Percentiles rank a stretch among this genome's conserved stretches.
These are phyloP conservation scores for Myotis davidii DNA, from an alignment of 2,113 vertebrate genomes.

Conservation along the genomic window DNA sequence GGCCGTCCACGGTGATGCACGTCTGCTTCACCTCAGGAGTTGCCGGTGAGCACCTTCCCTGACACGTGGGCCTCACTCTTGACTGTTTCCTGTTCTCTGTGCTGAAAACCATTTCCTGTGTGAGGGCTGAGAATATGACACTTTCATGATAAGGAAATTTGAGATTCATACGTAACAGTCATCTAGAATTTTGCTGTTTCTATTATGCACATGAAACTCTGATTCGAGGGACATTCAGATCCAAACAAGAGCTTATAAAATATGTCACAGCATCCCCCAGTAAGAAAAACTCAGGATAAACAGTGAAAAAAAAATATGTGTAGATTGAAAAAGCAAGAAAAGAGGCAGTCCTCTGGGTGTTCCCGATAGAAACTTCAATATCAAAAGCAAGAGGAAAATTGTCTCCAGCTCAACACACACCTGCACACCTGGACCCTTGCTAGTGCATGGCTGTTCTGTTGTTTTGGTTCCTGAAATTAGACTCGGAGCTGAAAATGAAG, in stretches of 20 bases:
- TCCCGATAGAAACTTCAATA: not conserved
- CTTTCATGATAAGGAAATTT: not conserved
- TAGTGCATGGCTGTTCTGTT: not conserved
- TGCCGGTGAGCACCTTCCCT: constrained; percentile 58
- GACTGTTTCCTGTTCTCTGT: not conserved
- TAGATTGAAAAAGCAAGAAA: not conserved
- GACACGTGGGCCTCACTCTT: constrained; percentile 29
- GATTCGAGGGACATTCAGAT: not conserved
- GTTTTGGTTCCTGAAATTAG: not conserved
- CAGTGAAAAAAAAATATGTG: not conserved
- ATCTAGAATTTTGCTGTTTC: not conserved
- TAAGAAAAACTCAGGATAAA: not conserved
- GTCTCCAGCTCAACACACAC: not conserved
- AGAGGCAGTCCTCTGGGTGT: not conserved
- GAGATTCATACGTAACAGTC: not conserved
- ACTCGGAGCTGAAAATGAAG: not conserved
- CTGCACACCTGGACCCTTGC: not conserved
- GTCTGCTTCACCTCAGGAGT: constrained; percentile 68
- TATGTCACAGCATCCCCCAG: not conserved
- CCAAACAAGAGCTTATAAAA: not conserved
- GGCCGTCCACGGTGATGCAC: constrained; percentile 65
- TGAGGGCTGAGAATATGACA: not conserved
- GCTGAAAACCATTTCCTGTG: not conserved
- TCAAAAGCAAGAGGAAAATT: not conserved
- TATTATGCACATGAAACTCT: not conserved